These are phyloP conservation scores for Hylia prasina DNA, from an alignment of 2,113 vertebrate species.

Conservation along the genomic window DNA sequence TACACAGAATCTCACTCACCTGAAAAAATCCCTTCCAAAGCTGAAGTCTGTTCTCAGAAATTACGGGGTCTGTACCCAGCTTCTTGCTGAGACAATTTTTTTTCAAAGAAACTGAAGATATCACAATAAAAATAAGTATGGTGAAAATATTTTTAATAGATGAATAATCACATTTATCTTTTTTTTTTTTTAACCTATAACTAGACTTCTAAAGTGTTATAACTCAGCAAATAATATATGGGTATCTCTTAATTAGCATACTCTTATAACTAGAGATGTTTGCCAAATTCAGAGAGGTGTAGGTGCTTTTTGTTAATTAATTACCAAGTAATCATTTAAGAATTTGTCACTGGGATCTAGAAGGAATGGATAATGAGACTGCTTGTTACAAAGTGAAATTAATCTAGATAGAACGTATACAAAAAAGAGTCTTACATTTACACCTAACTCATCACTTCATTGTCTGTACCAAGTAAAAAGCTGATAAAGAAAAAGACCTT, in stretches of 20 bases:
- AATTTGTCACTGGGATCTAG: background rate
- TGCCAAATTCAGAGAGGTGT: background rate
- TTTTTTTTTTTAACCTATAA: background rate
- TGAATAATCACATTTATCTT: background rate
- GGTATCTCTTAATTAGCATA: background rate
- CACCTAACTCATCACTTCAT: background rate
- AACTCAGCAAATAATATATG: background rate
- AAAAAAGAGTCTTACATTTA: background rate
- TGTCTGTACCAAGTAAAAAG: background rate
- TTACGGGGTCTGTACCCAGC: background rate
- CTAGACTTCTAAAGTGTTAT: background rate
- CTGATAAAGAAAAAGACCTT: background rate
- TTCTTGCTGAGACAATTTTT: background rate
- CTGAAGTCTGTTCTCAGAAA: background rate
- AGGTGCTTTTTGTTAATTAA: slow-evolving; percentile 24
- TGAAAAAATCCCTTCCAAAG: background rate
- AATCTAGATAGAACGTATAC: background rate
- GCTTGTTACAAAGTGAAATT: background rate
- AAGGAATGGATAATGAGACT: background rate
- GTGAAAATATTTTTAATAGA: background rate
- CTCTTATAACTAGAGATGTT: background rate
- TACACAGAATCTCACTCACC: background rate
- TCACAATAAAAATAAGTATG: background rate
- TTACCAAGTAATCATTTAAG: background rate
- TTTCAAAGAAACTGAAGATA: background rate